Base-by-base conservation (phyloP, 2,113 vertebrate species). In the Dinomys branickii region DNA sequence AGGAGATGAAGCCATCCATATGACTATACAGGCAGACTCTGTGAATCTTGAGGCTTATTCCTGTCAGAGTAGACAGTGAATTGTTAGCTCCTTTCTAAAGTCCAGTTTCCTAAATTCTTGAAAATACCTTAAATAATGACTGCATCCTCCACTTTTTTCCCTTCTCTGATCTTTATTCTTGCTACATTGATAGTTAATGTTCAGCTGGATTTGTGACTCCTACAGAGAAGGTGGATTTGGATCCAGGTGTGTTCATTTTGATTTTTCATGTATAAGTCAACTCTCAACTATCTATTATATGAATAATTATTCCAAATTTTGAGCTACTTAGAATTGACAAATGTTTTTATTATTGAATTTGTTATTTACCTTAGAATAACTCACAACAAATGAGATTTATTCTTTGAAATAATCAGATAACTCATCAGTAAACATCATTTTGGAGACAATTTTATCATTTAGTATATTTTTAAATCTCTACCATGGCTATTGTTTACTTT, bases 381-480 rank as follows among this genome's bases (percentile, higher is more conserved):
- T 33, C 58, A 33, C 5, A 96, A 58, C 22, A 61, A 94, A 56
- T 85, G 61, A 94, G 38, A 94, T 87, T 63, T 35, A 82, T 71
- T 86, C 69, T 94, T 81, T 56, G 35, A 94, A 92, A 88, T 33
- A 96, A 59, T 90, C 12, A 85, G 6, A 90, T 33, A 94, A 44
- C 73, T 94, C 8, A 50, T 85, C 24, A 90, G 33, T 73, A 88
- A 47, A 88, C 3, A 96, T 85, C 35, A 63, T n/a, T 59, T 7
- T 78, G 33, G 35, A 52, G 59, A 93, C 12, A 71, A 50, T 38
- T 93, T 93, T 63, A 26, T 41, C 47, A 50, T 82, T 91, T 19
- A 73, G 20, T 94, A 96, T 89, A 78, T 80, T 24, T 67, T 63
- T 91, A 28, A 54, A 13, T 88, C 4, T 65, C 33, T 95, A 28